Evolutionary conservation across 1,140 invertebrate species (phyloP).

Genomic region (Sycophila sp.): DNA sequence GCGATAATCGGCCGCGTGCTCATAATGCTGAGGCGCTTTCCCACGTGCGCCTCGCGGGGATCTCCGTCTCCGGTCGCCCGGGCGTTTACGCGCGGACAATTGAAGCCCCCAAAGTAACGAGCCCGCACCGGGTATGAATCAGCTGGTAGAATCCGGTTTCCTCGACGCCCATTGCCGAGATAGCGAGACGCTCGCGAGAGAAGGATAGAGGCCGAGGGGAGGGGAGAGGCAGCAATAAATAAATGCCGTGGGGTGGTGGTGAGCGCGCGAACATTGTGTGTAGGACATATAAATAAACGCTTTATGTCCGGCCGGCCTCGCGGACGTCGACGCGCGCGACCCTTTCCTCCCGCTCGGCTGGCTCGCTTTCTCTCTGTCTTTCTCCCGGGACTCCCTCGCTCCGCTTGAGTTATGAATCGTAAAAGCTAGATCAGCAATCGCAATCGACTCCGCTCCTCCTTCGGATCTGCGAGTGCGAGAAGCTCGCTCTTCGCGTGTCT

Average conservation of each 20-base stretch:
- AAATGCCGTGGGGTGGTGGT: constrained; percentile 25
- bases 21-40: constrained; percentile 29
- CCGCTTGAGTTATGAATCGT: constrained; percentile 50
- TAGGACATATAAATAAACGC: constrained; percentile 54
- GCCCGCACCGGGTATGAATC: constrained; percentile 2
- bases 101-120: constrained; percentile 21
- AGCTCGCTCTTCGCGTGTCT: constrained; percentile 1
- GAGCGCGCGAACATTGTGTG: constrained; percentile 42
- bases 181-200: neutral
- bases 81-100: constrained; percentile 11
- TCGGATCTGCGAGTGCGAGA: neutral
- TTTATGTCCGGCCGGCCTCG: constrained; percentile 42
- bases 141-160: constrained; percentile 26
- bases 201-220: neutral
- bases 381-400: constrained; percentile 9
- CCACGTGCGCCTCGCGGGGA: neutral
- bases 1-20: constrained; percentile 1
- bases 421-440: constrained; percentile 51
- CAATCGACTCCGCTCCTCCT: constrained; percentile 23
- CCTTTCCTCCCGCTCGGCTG: neutral
- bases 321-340: constrained; percentile 6
- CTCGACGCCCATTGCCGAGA: neutral
- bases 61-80: neutral
- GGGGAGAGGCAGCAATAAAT: constrained; percentile 24
- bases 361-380: neutral